phyloP scores from a whole-genome alignment of 2,113 vertebrate genomes.

The Acrocephalus kingi region DNA sequence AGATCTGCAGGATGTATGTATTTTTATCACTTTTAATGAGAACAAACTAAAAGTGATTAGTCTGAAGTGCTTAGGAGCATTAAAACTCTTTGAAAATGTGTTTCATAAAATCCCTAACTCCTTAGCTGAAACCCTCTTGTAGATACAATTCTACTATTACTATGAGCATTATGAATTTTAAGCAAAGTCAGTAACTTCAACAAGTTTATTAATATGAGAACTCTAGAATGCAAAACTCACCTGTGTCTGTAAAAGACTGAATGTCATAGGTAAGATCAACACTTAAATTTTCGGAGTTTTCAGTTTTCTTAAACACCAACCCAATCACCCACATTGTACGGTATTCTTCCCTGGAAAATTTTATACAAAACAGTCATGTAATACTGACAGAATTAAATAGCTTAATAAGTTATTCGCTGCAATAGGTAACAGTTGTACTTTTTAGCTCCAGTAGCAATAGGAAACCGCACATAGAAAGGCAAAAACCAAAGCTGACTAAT shows the following conservation, averaged over 20 bases:
- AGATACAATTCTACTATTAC: background rate
- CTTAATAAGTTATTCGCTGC: background rate
- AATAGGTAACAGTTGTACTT: background rate
- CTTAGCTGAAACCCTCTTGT: background rate
- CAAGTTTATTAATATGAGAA: background rate
- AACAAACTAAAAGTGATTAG: background rate
- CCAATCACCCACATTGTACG: constrained; percentile 92
- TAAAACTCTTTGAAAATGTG: background rate
- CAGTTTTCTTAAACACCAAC: constrained; percentile 87
- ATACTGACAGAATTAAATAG: background rate
- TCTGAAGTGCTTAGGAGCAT: background rate
- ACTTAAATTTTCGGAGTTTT: constrained; percentile 88
- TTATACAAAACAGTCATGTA: background rate
- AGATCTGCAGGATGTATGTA: background rate
- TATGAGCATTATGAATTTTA: background rate
- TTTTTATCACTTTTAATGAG: background rate
- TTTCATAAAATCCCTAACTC: background rate
- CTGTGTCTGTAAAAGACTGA: constrained; percentile 87
- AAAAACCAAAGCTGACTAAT: background rate
- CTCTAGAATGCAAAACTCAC: constrained; percentile 63
- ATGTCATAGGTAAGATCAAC: constrained; percentile 89
- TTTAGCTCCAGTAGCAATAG: background rate
- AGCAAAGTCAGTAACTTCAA: background rate
- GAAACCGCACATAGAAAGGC: background rate
- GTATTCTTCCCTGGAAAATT: constrained; percentile 82